Evolutionary conservation across 2,888 invertebrate genomes (phyloP), one percentile per base, ranked within the genome.

Genomic region (Ashinkailepas kermadecensis): DNA sequence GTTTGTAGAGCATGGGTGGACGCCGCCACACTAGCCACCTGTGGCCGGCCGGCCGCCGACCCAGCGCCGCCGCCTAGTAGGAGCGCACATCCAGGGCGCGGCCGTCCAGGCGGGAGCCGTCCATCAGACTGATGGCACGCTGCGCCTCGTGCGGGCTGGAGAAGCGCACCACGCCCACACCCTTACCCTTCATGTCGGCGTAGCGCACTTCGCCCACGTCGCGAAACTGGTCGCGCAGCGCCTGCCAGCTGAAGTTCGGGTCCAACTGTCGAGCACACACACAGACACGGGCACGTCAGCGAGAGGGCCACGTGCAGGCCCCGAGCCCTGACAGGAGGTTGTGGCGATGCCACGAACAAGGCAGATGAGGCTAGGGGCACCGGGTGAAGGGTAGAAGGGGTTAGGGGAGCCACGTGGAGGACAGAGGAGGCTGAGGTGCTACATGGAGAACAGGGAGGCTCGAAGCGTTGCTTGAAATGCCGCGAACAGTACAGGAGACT

Each of bases 141-240:
- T 95, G 94, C 18, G 97, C 97, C 87, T 96, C 96, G 90, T 95
- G 93, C 85, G 95, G 94, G 84, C 92, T 92, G 81, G 92, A 91
- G 89, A 96, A 98, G 82, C 95, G 91, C 56, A 98, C 94, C 82
- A 96, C 91, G 81, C 97, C 96, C 83, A 93, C 92, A 85, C 96
- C 97, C 74, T 93, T 92, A 6, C 94, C 94, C 81, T 95, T 93
- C 89, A 97, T 96, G 88, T 98, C 97, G 15, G 96, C 95, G 87
- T 93, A 96, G 87, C 95, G 95, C 0, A 99, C 95, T 85, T 97
- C 97, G 8, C 97, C 98, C 84, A 94, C 93, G 86, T 95, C 95
- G 85, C 93, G 92, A 88, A 97, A 96, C 88, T 96, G 95, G 87
- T 96, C 96, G 70, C 94, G 92, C 84, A 99, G 90, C 87, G 94